These are phyloP conservation scores for Propithecus perrieri DNA, from an alignment of 2,797 vertebrate species.

Conservation along the genomic window DNA sequence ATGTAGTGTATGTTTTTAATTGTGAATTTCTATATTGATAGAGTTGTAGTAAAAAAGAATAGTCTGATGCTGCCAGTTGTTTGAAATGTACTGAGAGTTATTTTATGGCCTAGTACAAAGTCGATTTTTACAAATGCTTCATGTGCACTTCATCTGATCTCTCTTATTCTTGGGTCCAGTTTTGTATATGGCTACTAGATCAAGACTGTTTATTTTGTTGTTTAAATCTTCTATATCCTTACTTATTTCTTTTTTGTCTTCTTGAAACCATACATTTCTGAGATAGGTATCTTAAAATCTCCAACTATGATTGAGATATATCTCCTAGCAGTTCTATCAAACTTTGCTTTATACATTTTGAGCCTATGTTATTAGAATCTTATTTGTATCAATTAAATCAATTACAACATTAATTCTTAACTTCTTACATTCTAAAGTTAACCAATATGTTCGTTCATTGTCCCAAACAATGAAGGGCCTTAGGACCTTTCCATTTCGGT, in stretches of 20 bases:
- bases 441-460: neutral
- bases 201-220: neutral
- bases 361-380: neutral
- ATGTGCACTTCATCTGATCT: neutral
- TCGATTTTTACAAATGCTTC: neutral
- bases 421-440: neutral
- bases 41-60: neutral
- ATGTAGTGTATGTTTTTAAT: neutral
- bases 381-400: neutral
- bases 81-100: neutral
- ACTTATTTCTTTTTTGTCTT: neutral
- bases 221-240: neutral
- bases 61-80: neutral
- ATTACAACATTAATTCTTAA: neutral
- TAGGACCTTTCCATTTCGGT: neutral
- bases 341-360: neutral
- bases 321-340: neutral
- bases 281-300: neutral
- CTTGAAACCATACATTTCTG: slow-evolving; percentile 3
- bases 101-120: neutral
- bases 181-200: neutral
- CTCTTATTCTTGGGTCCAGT: neutral
- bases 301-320: neutral
- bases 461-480: neutral
- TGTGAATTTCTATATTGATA: neutral